Base-by-base conservation (phyloP, 2,113 vertebrate species). In the Anoura caudifer region DNA sequence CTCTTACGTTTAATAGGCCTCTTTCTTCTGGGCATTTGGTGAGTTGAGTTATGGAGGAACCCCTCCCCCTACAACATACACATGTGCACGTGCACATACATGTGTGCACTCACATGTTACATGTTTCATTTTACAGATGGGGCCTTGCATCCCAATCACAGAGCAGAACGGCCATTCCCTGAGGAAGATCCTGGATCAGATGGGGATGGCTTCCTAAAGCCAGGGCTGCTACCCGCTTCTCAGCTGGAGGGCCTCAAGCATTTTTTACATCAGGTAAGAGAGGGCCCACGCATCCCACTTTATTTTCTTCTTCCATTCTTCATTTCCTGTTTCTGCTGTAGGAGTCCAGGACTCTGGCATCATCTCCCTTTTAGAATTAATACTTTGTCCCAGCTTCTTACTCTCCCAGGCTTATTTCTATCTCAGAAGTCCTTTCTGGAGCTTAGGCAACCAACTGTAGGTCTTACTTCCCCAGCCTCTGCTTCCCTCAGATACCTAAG, bases 211-310 rank as follows among this genome's bases (percentile, higher is more conserved):
- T 73, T 93, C 83, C 80, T 90, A 13, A 94, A 88, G n/a, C 33
- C 83, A 33, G 81, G 67, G 6, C 92, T 91, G 12, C 95, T 33
- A 0, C 91, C 95, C 67, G n/a, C 97, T 36, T 89, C 97, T 52
- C 97, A 97, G 43, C 45, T 98, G 7, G 83, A 94, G 41, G 97
- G 98, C 45, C 92, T 98, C 20, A 98, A 98, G 91, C 96, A 98
- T 65, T 98, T 98, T 91, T 91, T 98, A 77, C 97, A 97, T 9
- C 95, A 97, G 95, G 97, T 97, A 86, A 90, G 90, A 61, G 61
- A 52, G 47, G 72, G 4, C 76, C 59, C 41, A 72, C 36, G 28
- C 6, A 20, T 36, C 61, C 17, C 4, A 31, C 38, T 38, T 52
- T 36, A 2, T 12, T 33, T 61, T n/a, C 54, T 54, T 36, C 38